Conservation (phyloP, 2,113 vertebrate genomes). For the Neoarius graeffei region DNA sequence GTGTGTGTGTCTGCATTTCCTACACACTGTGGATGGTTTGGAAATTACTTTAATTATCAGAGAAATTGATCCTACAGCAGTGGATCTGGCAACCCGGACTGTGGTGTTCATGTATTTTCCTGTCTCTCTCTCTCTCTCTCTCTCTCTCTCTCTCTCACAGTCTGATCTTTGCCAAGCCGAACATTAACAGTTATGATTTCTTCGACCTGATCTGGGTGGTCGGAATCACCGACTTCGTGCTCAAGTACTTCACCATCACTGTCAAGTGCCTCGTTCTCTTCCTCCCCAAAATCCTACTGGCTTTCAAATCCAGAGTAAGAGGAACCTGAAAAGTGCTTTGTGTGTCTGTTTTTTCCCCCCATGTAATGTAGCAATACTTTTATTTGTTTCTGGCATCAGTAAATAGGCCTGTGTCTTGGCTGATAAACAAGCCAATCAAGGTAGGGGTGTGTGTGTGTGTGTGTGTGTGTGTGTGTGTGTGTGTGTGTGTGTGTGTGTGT, state of each 20-base stretch:
- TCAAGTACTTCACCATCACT: constrained; percentile 91
- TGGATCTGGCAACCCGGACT: not conserved
- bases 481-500: constrained; percentile 51
- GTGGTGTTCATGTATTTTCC: not conserved
- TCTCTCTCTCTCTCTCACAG: constrained; percentile 62
- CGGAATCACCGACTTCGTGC: constrained; percentile 92
- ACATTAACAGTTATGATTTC: constrained; percentile 88
- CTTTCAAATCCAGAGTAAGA: constrained; percentile 94
- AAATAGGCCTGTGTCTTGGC: not conserved
- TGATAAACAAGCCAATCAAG: constrained; percentile 66
- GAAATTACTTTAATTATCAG: not conserved
- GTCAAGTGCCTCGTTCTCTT: constrained; percentile 91
- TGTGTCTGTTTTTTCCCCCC: not conserved
- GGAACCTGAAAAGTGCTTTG: not conserved
- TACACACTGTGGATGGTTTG: not conserved
- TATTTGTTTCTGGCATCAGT: not conserved
- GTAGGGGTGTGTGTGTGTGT: constrained; percentile 44
- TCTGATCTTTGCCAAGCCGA: constrained; percentile 92
- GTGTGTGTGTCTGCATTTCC: not conserved
- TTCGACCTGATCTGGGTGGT: constrained; percentile 95
- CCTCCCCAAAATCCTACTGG: constrained; percentile 89
- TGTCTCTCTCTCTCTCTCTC: not conserved
- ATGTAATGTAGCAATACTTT: not conserved
- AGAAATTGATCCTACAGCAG: not conserved
- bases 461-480: not conserved